These are phyloP conservation scores for Clivina fossor DNA, from an alignment of 2,888 invertebrate genomes.

Conservation along the genomic window DNA sequence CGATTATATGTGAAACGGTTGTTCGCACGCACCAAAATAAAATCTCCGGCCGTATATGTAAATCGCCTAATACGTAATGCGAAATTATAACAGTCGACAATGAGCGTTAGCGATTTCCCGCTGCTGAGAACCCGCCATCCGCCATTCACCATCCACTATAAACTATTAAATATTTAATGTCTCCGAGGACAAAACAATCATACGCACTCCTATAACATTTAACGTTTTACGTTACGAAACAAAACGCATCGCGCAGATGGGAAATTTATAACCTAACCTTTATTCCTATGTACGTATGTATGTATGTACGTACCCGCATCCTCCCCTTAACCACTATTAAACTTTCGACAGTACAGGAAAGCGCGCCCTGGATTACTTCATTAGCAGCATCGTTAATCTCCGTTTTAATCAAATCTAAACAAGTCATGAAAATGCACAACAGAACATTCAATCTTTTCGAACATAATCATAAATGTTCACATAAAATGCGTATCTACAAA, in stretches of 20 bases:
- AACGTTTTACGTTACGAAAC: slow-evolving; percentile 2
- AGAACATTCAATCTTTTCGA: no score
- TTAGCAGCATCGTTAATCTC: slow-evolving; percentile 25
- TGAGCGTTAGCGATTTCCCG: not conserved
- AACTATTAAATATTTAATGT: slow-evolving; percentile 17
- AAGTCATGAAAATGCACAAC: slow-evolving; percentile 18
- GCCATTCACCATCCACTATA: not conserved
- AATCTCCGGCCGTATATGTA: not conserved
- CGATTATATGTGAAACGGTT: slow-evolving; percentile 6
- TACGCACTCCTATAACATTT: no score
- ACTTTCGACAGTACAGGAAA: no score
- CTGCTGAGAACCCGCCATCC: no score
- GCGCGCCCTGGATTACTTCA: slow-evolving; percentile 29
- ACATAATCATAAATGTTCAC: no score
- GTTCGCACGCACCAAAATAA: slow-evolving; percentile 6
- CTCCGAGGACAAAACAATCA: slow-evolving; percentile 5
- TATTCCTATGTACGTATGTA: not conserved
- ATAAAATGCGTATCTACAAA: no score
- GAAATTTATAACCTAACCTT: slow-evolving; percentile 7
- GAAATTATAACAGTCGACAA: not conserved
- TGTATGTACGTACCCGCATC: slow-evolving; percentile 1
- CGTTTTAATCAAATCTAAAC: slow-evolving; percentile 22
- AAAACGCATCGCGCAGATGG: slow-evolving; percentile 9
- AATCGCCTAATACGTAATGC: not conserved
- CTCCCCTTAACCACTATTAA: no score